Evolutionary conservation across 2,113 vertebrate species (phyloP).

Genomic region (Tragelaphus buxtoni): DNA sequence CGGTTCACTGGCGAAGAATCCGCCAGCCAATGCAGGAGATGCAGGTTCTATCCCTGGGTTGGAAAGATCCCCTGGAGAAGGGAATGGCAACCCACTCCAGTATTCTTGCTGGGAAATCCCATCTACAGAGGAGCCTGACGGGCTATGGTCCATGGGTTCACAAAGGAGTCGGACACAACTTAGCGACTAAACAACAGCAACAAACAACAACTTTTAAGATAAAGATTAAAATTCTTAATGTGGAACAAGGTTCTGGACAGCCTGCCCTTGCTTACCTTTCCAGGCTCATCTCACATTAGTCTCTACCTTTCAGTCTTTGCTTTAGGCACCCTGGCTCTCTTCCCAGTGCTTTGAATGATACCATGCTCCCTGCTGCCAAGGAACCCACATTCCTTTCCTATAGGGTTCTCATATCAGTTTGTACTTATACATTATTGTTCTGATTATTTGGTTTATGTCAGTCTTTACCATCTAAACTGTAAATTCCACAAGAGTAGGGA

Average conservation of each 20-base stretch:
- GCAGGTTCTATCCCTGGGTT: not conserved
- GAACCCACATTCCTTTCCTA: not conserved
- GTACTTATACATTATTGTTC: not conserved
- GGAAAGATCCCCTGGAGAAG: not conserved
- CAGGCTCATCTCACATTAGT: not conserved
- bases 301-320: not conserved
- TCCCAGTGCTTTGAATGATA: not conserved
- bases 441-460: not conserved
- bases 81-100: not conserved
- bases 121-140: not conserved
- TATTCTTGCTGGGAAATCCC: not conserved
- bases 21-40: not conserved
- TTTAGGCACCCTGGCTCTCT: not conserved
- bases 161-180: not conserved
- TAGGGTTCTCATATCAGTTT: not conserved
- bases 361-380: not conserved
- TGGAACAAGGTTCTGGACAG: not conserved
- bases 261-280: not conserved
- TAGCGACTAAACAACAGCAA: not conserved
- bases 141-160: not conserved
- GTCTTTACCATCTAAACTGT: not conserved
- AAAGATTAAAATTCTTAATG: constrained; percentile 4
- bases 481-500: not conserved
- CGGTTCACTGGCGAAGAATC: not conserved
- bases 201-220: not conserved